phyloP scores from a whole-genome alignment of 2,797 vertebrate species.

The Linurgus olivaceus region DNA sequence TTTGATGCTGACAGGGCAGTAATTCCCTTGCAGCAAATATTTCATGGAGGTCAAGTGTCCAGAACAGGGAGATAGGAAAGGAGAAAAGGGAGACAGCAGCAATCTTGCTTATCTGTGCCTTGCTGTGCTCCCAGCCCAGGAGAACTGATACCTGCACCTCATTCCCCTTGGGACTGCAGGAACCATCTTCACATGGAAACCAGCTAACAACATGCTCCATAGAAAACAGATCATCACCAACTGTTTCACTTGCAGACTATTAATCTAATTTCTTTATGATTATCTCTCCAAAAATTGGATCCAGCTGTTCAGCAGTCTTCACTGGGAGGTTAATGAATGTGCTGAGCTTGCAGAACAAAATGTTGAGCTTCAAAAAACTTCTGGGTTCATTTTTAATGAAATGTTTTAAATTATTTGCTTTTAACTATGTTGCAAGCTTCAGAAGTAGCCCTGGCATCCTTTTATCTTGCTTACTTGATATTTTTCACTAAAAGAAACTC shows the following conservation, averaged over 20 bases:
- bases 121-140: background rate
- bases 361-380: slow-evolving; percentile 46
- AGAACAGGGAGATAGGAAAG: background rate
- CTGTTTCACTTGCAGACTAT: slow-evolving; percentile 39
- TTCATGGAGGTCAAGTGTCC: background rate
- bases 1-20: slow-evolving; percentile 10
- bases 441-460: slow-evolving; percentile 37
- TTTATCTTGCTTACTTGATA: slow-evolving; percentile 43
- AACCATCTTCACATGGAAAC: background rate
- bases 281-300: slow-evolving; percentile 66
- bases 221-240: slow-evolving; percentile 4
- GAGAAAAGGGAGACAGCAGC: background rate
- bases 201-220: background rate
- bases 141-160: background rate
- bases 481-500: background rate
- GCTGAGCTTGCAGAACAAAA: slow-evolving; percentile 65
- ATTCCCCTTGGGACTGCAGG: background rate
- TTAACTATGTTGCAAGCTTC: slow-evolving; percentile 43
- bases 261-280: slow-evolving; percentile 65
- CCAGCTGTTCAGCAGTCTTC: slow-evolving; percentile 60
- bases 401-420: slow-evolving; percentile 42
- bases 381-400: slow-evolving; percentile 55
- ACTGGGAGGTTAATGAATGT: slow-evolving; percentile 55
- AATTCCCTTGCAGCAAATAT: background rate
- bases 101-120: slow-evolving; percentile 17